These are phyloP conservation scores for Falco concolor DNA, from an alignment of 2,797 vertebrate genomes.

Conservation along the genomic window DNA sequence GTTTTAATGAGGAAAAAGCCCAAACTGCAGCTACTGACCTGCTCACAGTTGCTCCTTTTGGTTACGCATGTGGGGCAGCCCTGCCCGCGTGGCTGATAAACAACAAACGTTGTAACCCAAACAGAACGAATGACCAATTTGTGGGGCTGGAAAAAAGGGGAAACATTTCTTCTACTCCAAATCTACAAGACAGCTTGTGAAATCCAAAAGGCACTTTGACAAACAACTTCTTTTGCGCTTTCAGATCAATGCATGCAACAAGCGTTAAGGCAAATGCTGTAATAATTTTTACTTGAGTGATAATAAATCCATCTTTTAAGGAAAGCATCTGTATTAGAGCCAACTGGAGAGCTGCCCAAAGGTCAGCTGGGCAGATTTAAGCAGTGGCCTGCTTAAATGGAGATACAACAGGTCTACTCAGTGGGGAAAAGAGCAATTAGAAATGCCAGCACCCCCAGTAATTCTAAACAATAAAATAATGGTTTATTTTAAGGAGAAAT, in stretches of 20 bases:
- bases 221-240: conserved; percentile 8
- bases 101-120: neutral
- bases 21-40: neutral
- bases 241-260: neutral
- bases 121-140: neutral
- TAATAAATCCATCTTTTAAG: conserved; percentile 41
- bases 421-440: neutral
- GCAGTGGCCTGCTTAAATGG: neutral
- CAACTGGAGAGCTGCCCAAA: conserved; percentile 17
- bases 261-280: neutral
- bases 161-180: neutral
- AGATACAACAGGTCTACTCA: neutral
- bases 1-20: neutral
- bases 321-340: neutral
- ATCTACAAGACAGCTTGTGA: neutral
- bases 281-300: conserved; percentile 7
- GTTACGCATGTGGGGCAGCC: neutral
- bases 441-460: rapidly evolving
- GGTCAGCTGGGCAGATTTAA: neutral
- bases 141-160: neutral
- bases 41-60: neutral
- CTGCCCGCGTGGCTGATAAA: neutral
- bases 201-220: neutral
- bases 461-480: neutral
- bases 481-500: neutral